phyloP scores from a whole-genome alignment of 1,140 invertebrate genomes.

The Hydropsyche tenuis region DNA sequence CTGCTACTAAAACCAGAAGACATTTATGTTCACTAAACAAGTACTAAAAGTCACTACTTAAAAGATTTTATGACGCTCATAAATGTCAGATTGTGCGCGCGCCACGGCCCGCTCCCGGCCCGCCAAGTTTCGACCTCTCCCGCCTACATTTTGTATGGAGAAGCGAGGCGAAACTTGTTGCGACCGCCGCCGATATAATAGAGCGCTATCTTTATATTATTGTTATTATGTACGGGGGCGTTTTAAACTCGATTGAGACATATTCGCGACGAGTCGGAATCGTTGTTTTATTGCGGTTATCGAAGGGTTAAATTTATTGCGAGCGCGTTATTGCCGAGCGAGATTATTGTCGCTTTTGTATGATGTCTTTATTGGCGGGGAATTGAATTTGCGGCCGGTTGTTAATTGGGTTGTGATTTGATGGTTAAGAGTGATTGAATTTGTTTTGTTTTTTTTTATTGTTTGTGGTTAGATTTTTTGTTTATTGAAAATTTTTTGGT shows the following conservation, averaged over 20 bases:
- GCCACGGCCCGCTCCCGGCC: constrained; percentile 29
- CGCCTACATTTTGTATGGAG: background rate
- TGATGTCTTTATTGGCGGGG: too few species aligned
- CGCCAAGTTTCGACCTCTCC: constrained; percentile 11
- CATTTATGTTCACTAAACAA: constrained; percentile 67
- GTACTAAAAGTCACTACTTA: constrained; percentile 66
- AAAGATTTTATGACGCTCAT: constrained; percentile 65
- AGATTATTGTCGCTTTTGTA: too few species aligned
- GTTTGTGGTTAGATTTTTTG: too few species aligned
- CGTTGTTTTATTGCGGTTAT: background rate
- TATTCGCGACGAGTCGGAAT: constrained; percentile 24
- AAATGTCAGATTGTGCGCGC: constrained; percentile 61
- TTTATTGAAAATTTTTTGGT: too few species aligned
- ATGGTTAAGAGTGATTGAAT: too few species aligned
- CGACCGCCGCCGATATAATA: background rate
- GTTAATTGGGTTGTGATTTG: too few species aligned
- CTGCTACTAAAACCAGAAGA: constrained; percentile 52
- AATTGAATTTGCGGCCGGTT: too few species aligned
- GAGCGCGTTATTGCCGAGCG: too few species aligned
- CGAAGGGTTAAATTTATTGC: constrained; percentile 13
- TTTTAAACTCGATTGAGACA: constrained; percentile 44
- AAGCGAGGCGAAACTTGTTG: constrained; percentile 4
- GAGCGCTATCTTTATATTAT: background rate
- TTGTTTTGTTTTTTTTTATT: too few species aligned
- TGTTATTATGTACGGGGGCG: constrained; percentile 36